Percentiles rank a stretch among this genome's conserved stretches.
Conservation (phyloP, 2,888 invertebrate species). For the Campoletis raptor region DNA sequence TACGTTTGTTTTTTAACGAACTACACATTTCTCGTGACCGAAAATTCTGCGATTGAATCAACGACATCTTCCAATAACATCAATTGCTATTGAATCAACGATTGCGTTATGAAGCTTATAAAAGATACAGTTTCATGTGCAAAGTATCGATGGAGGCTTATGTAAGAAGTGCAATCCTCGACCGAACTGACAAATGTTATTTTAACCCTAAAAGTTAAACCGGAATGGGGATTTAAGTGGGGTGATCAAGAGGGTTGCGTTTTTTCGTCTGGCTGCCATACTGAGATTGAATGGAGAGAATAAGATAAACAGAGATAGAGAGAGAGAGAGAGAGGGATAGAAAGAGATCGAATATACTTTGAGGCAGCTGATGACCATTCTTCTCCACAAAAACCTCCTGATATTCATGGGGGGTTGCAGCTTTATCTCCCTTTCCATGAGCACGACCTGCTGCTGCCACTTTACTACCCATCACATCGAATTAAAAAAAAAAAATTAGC, state of each 20-base stretch:
- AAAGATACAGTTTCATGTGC: not conserved
- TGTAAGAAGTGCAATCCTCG: not conserved
- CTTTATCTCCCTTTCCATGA: slow-evolving; percentile 68
- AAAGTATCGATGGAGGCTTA: not conserved
- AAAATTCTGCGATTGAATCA: too few species aligned
- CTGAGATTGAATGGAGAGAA: slow-evolving; percentile 12
- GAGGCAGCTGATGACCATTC: slow-evolving; percentile 81
- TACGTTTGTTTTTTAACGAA: too few species aligned
- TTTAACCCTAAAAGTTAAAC: slow-evolving; percentile 22
- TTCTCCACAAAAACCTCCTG: slow-evolving; percentile 65
- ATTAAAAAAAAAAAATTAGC: slow-evolving; percentile 74
- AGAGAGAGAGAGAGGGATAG: not conserved
- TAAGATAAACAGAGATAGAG: not conserved
- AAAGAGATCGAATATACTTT: slow-evolving; percentile 12
- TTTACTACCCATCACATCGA: slow-evolving; percentile 70
- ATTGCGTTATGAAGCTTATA: not conserved
- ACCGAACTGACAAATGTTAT: slow-evolving; percentile 22
- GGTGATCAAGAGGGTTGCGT: slow-evolving; percentile 23
- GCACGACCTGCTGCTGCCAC: slow-evolving; percentile 66
- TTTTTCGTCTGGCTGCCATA: slow-evolving; percentile 11
- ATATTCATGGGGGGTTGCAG: slow-evolving; percentile 53
- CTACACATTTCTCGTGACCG: too few species aligned
- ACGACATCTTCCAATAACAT: too few species aligned
- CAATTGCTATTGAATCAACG: too few species aligned
- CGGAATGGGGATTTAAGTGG: not conserved